Evolutionary conservation across 2,113 vertebrate genomes (phyloP).

Genomic region (Heloderma charlesbogerti): DNA sequence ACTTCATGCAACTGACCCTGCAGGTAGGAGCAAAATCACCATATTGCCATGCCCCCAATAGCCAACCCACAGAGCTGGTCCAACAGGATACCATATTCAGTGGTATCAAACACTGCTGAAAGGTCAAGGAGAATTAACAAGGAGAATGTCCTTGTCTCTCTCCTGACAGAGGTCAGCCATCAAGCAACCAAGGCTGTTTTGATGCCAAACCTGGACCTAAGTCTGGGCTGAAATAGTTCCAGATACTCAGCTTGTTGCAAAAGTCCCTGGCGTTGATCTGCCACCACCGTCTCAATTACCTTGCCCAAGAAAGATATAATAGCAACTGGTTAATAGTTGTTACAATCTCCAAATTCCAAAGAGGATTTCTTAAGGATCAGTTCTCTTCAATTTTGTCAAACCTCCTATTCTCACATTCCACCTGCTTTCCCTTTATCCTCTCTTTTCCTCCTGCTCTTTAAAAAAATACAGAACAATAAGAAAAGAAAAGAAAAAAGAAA

Average conservation of each 20-base stretch:
- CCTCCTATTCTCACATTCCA: neutral
- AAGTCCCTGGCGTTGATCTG: neutral
- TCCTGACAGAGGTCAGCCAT: too few relatives aligned
- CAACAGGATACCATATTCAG: neutral
- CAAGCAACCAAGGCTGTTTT: neutral
- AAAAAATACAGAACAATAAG: neutral
- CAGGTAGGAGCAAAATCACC: too few relatives aligned
- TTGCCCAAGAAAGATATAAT: too few relatives aligned
- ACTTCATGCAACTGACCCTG: too few relatives aligned
- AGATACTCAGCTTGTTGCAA: neutral
- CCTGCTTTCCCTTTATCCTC: neutral
- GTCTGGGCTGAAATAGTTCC: neutral
- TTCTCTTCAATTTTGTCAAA: neutral
- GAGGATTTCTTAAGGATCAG: neutral
- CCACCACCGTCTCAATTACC: too few relatives aligned
- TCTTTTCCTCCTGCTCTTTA: neutral
- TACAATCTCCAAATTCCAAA: neutral
- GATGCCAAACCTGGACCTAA: neutral
- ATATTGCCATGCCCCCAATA: too few relatives aligned
- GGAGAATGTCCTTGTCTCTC: neutral
- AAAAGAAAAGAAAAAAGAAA: neutral
- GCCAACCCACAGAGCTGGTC: too few relatives aligned
- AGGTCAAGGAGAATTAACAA: neutral
- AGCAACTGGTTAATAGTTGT: too few relatives aligned
- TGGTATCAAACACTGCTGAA: neutral